Evolutionary conservation across 2,797 vertebrate genomes (phyloP).

Genomic region (Euphonia xanthogaster): DNA sequence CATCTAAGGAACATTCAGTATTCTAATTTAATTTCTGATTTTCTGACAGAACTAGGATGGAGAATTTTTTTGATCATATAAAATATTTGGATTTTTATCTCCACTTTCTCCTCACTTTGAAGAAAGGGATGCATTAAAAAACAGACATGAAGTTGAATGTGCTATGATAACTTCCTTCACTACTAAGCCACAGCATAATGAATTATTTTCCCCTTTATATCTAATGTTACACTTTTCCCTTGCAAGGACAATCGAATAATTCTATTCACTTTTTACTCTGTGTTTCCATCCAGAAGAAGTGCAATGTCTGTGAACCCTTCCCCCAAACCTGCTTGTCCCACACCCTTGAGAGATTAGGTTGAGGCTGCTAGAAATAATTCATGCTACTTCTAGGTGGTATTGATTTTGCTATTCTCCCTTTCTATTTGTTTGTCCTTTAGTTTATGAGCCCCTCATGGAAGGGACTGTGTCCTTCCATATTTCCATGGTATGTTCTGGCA

Average conservation of each 20-base stretch:
- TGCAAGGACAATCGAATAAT: neutral
- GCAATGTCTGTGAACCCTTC: neutral
- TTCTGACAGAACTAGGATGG: neutral
- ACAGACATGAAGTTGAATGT: neutral
- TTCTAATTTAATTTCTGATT: neutral
- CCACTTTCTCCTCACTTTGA: neutral
- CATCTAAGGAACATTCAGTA: neutral
- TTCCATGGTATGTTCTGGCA: neutral
- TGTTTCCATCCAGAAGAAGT: neutral
- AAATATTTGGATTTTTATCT: neutral
- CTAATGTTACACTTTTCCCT: neutral
- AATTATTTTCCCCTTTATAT: neutral
- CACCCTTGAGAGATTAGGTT: neutral
- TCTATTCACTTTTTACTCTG: neutral
- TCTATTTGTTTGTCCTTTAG: neutral
- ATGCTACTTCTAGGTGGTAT: neutral
- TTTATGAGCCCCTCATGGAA: constrained; percentile 5
- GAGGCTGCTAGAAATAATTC: constrained; percentile 3
- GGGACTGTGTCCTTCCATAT: neutral
- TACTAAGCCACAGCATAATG: neutral
- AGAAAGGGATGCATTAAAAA: neutral
- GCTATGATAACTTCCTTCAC: neutral
- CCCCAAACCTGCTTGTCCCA: neutral
- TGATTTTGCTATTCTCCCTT: constrained; percentile 12
- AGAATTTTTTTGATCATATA: neutral